Base-by-base conservation (phyloP, 2,113 vertebrate species). In the Cinclus cinclus region DNA sequence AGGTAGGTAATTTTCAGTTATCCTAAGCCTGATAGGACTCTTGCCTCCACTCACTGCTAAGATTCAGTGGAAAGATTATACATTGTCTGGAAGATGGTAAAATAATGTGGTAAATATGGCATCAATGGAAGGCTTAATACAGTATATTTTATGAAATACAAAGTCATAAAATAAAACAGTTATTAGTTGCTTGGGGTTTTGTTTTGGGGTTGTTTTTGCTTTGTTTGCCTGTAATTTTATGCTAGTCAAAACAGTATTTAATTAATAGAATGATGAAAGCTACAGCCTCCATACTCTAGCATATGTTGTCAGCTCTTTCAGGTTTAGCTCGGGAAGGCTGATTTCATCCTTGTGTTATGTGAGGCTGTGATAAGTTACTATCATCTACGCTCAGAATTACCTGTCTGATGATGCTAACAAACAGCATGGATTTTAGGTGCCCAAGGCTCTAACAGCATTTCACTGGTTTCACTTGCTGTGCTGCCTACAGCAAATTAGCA, bases 321-420 rank as follows among this genome's bases (percentile, higher is more conserved):
- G 37, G 14, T 87, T 95, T 80, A 81, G 74, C 52, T 37, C 83
- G 74, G 5, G 30, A 58, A 96, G 78, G 87, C 19, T 33, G 31
- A 79, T 91, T 90, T 91, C 50, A 87, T 53, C 73, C 53, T 63
- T 94, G 35, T 55, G 49, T 67, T 87, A 89, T 5, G 10, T 60
- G 13, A 10, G 35, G 13, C 53, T 94, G 30, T 81, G 67, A 89
- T 91, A 95, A 96, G 35, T 88, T 79, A 67, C 71, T 46, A 93
- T 86, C 58, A 94, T 59, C 52, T 71, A 68, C 9, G 24, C 39
- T 95, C 67, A 74, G 60, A 90, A 94, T 95, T 83, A 93, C 46
- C 62, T 55, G 56, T 93, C 76, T 89, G 87, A 67, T 90, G 95
- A 92, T 96, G 75, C 35, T 90, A 78, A 55, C 79, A 91, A 95